Evolutionary conservation across 2,797 vertebrate species (phyloP), one percentile per base, ranked within the genome.

Genomic region (Notoglanidium macrostoma): DNA sequence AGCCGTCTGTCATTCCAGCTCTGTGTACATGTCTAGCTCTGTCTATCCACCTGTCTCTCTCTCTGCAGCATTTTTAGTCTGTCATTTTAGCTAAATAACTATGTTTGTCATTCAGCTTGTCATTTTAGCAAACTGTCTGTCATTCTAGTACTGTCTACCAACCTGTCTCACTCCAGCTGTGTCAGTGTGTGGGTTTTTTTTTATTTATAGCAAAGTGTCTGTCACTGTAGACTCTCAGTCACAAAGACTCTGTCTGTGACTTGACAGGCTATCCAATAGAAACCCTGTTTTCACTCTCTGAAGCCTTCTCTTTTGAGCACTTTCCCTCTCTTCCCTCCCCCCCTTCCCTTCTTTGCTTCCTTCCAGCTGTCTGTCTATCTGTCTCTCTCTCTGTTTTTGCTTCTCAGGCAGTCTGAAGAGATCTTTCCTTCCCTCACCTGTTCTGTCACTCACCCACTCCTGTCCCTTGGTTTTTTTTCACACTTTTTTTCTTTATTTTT

Each of bases 271-370:
- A 8, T 63, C n/a, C 40, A 70, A 11, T n/a, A 81, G 35, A 44
- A 44, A 46, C 40, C 29, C 29, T 7, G 10, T 3, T 67, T 73
- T 89, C 81, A 90, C 85, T 88, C 85, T 70, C 90, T 86, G 90
- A 89, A 92, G 90, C 84, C 86, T 79, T 92, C 93, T 85, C 85
- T 90, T 88, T 94, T 95, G 90, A 94, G 90, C 92, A 93, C 92
- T 76, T 32, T 78, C 15, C 17, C 26, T 85, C 10, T 74, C n/a
- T 61, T 49, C 26, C 59, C 23, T 88, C 63, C 83, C 35, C 35
- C 35, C 9, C n/a, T 82, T 35, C 77, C 76, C 80, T 83, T 92
- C 76, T 91, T 91, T 91, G 88, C 93, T 91, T 92, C 90, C 94
- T 79, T 93, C 90, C 93, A 68, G 46, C 87, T 90, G 67, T 54